Conservation (phyloP, 2,113 vertebrate genomes). For the Scalopus aquaticus region DNA sequence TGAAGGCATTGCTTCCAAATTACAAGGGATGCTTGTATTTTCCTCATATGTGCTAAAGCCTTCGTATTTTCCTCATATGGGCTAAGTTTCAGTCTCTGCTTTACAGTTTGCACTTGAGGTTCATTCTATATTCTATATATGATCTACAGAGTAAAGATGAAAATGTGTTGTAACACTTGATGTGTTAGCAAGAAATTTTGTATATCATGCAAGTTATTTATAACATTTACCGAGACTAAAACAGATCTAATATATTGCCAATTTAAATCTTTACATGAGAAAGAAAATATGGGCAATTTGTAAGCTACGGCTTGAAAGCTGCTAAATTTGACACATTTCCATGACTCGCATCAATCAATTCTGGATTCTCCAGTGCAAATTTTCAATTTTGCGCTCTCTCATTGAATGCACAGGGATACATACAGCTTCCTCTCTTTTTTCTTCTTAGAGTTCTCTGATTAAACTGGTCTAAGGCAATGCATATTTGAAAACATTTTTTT, state of each 20-base stretch:
- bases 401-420: neutral
- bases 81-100: slow-evolving; percentile 4
- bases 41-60: neutral
- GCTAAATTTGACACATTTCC: slow-evolving; percentile 82
- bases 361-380: slow-evolving; percentile 70
- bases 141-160: slow-evolving; percentile 49
- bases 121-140: slow-evolving; percentile 18
- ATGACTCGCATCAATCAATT: slow-evolving; percentile 80
- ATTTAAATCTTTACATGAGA: slow-evolving; percentile 80
- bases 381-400: slow-evolving; percentile 69
- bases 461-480: slow-evolving; percentile 65
- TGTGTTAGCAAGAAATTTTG: slow-evolving; percentile 69
- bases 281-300: slow-evolving; percentile 80
- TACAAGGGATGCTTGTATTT: neutral
- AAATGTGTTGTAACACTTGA: slow-evolving; percentile 61
- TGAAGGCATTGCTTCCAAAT: slow-evolving; percentile 24
- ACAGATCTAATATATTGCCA: slow-evolving; percentile 83
- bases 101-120: slow-evolving; percentile 45
- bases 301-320: slow-evolving; percentile 81
- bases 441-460: slow-evolving; percentile 60
- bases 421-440: slow-evolving; percentile 37
- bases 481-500: slow-evolving; percentile 77
- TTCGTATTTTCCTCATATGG: neutral
- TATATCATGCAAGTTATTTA: slow-evolving; percentile 73
- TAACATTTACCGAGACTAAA: slow-evolving; percentile 79